Evolutionary conservation across 2,797 vertebrate genomes (phyloP).

Genomic region (Danio jaintianensis): DNA sequence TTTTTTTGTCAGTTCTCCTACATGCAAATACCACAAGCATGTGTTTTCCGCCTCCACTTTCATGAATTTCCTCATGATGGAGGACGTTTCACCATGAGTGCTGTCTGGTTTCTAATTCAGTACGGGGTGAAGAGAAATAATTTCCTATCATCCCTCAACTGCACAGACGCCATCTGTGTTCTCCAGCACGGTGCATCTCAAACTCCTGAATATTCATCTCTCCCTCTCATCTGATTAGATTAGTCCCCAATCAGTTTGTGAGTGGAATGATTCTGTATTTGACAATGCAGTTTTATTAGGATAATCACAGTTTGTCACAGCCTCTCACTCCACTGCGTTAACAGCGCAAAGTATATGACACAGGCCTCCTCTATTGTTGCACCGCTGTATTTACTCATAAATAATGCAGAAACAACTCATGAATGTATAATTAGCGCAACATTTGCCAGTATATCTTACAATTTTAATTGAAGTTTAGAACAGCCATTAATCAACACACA

Average conservation of each 20-base stretch:
- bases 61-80: conserved; percentile 34
- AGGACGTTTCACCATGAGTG: conserved; percentile 51
- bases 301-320: conserved; percentile 71
- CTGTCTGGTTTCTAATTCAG: conserved; percentile 67
- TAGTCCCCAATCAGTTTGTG: conserved; percentile 76
- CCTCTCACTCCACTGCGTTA: conserved; percentile 73
- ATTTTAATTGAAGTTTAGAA: conserved; percentile 56
- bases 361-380: conserved; percentile 40
- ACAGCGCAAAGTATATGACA: conserved; percentile 71
- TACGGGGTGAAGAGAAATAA: conserved; percentile 66
- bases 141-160: conserved; percentile 74
- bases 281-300: conserved; percentile 70
- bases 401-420: conserved; percentile 46
- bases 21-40: conserved; percentile 6
- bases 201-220: conserved; percentile 83
- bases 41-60: conserved; percentile 39
- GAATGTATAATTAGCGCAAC: conserved; percentile 50
- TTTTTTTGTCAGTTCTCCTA: not conserved
- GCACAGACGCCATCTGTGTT: conserved; percentile 81
- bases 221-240: conserved; percentile 81
- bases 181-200: conserved; percentile 73
- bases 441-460: conserved; percentile 50
- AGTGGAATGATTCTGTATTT: conserved; percentile 69
- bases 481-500: conserved; percentile 49
- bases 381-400: conserved; percentile 47